These are phyloP conservation scores for Pipistrellus nathusii DNA, from an alignment of 2,797 vertebrate species.

Conservation along the genomic window DNA sequence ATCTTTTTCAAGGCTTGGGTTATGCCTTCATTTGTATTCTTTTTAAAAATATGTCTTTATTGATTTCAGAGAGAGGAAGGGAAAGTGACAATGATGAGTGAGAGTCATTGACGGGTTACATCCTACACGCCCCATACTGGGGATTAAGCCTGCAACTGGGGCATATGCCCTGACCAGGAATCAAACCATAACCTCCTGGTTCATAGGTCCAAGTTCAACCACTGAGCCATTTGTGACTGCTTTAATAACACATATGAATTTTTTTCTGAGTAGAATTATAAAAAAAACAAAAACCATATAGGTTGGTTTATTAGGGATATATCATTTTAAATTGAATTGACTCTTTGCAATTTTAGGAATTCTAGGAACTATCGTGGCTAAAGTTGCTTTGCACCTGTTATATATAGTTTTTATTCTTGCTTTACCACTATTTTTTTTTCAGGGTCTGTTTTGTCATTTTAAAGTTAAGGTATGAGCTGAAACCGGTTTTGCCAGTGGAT, in stretches of 20 bases:
- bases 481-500: too few relatives aligned
- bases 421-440: neutral
- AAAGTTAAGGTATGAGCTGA: neutral
- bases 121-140: too few relatives aligned
- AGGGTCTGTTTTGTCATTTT: neutral
- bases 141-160: too few relatives aligned
- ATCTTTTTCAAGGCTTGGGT: neutral
- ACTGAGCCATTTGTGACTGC: neutral
- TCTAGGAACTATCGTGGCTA: neutral
- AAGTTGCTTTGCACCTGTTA: neutral
- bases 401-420: neutral
- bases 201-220: too few relatives aligned
- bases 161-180: too few relatives aligned
- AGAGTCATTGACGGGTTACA: too few relatives aligned
- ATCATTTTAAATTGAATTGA: slow-evolving; percentile 31
- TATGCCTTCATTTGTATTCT: slow-evolving; percentile 8
- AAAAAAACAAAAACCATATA: neutral
- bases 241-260: slow-evolving; percentile 16
- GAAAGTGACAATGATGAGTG: too few relatives aligned
- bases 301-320: neutral
- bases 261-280: slow-evolving; percentile 46
- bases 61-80: too few relatives aligned
- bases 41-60: neutral
- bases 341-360: neutral
- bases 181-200: too few relatives aligned